Conservation (phyloP, 2,888 invertebrate genomes). For the Falcaria lacertinaria region DNA sequence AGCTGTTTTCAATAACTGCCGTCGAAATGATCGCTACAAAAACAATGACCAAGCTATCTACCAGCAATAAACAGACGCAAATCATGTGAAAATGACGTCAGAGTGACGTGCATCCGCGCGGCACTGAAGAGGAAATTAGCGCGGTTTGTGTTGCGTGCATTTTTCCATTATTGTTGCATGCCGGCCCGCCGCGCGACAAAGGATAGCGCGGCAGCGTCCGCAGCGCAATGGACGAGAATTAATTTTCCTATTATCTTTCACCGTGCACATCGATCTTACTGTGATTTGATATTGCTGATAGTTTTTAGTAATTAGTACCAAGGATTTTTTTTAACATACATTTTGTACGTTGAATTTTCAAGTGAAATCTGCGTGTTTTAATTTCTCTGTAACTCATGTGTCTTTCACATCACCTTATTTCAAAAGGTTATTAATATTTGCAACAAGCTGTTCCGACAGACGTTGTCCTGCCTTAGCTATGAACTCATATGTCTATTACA, state of each 20-base stretch:
- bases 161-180: conserved; percentile 58
- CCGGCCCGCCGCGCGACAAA: conserved; percentile 29
- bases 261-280: not conserved
- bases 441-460: too few species aligned
- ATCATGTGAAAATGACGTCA: conserved; percentile 14
- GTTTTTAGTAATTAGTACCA: too few species aligned
- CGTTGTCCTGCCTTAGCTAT: too few species aligned
- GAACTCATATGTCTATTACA: too few species aligned
- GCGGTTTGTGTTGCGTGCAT: conserved; percentile 37
- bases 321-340: too few species aligned
- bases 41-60: not conserved
- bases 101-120: conserved; percentile 23
- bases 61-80: not conserved
- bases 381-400: too few species aligned
- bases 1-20: too few species aligned
- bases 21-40: too few species aligned
- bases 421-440: too few species aligned
- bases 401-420: too few species aligned
- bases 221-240: not conserved
- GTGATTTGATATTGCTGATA: conserved; percentile 19
- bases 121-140: conserved; percentile 55
- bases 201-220: conserved; percentile 16
- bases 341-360: too few species aligned
- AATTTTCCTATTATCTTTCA: not conserved
- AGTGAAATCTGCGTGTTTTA: too few species aligned